Evolutionary conservation across 2,113 vertebrate species (phyloP), one percentile per base, ranked within the genome.

Genomic region (Callipepla squamata): DNA sequence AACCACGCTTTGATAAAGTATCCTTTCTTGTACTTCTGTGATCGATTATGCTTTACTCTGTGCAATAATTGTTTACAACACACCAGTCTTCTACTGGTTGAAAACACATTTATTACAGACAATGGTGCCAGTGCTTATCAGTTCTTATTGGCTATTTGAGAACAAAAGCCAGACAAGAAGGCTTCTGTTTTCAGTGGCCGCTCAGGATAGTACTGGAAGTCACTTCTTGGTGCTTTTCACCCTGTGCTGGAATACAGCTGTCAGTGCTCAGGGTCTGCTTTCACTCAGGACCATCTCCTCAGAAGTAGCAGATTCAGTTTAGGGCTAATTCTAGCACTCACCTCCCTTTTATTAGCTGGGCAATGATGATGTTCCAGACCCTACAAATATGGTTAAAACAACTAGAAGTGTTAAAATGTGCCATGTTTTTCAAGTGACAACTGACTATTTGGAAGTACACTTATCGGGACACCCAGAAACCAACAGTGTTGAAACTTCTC

Each of bases 161-260:
- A 96, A 96, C 88, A 97, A 94, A 92, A 94, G 87, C 38, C 70
- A 72, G 73, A 97, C 94, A 97, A 96, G 87, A 86, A 90, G 93
- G 89, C 77, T 3, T 96, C 94, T 97, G 96, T 97, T 93, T 77
- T 11, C 87, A 85, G 86, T 4, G 62, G 76, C 67, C 75, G 67
- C 23, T 91, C 95, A 96, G 83, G 94, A 96, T 95, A 93, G 94
- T 82, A 92, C 93, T 95, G 68, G 74, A 89, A 86, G 80, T 95
- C 93, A 85, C 93, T 96, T 87, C 91, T 93, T 97, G 95, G 93
- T 95, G 95, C 94, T 90, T 97, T 97, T 96, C 88, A 91, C 69
- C 32, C 90, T 40, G 12, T 55, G 38, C 28, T 86, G 73, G 77
- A 81, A 77, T 77, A 74, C 95, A 96, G 93, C 92, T 97, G 95